phyloP scores from a whole-genome alignment of 1,140 invertebrate genomes.

The Drosophila varians region DNA sequence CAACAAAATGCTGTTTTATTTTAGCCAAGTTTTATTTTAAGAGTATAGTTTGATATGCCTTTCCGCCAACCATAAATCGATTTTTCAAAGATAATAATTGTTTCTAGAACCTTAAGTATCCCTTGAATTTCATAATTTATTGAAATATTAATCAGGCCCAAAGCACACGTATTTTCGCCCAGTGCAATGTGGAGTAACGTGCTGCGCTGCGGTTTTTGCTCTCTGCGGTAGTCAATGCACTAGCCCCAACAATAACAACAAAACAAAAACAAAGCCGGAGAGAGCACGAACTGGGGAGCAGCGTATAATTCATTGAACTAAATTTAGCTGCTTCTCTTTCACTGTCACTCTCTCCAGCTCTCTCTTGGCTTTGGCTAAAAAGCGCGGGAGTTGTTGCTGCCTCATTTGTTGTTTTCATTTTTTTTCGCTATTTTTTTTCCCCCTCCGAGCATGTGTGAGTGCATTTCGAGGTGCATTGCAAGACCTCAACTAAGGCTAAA shows the following conservation, averaged over 20 bases:
- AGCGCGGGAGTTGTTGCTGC: constrained; percentile 75
- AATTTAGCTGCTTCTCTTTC: constrained; percentile 58
- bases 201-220: constrained; percentile 29
- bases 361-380: constrained; percentile 20
- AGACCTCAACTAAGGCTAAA: constrained; percentile 82
- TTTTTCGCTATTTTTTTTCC: constrained; percentile 31
- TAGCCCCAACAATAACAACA: constrained; percentile 66
- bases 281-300: constrained; percentile 28
- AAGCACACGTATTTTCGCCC: not conserved
- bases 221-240: constrained; percentile 70
- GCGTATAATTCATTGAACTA: constrained; percentile 71
- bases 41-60: no score
- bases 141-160: not conserved
- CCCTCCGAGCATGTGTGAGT: constrained; percentile 58
- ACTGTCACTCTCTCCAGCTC: constrained; percentile 25
- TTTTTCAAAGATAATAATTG: not conserved
- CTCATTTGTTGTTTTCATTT: constrained; percentile 45
- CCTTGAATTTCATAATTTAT: not conserved
- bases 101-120: not conserved
- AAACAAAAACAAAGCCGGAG: constrained; percentile 68
- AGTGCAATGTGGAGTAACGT: constrained; percentile 30
- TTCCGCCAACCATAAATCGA: no score
- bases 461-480: constrained; percentile 78
- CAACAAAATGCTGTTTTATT: not conserved
- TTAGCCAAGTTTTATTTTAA: not conserved